Evolutionary conservation across 2,113 vertebrate species (phyloP).

Genomic region (Poecilia latipinna): DNA sequence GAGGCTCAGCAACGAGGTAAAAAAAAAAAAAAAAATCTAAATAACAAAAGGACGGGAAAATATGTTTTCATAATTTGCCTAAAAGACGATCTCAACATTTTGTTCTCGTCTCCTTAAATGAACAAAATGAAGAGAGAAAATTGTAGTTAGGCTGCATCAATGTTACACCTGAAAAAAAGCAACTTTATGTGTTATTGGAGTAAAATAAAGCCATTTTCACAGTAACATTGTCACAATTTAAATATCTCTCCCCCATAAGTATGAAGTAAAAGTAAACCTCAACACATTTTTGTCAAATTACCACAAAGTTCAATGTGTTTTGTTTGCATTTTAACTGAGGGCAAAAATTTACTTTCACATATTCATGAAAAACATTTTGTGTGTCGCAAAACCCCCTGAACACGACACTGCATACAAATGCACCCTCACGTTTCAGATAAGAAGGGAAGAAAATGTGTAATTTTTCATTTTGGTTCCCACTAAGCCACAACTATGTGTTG

Average conservation of each 20-base stretch:
- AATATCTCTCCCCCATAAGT: no score
- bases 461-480: not conserved
- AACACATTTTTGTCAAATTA: not conserved
- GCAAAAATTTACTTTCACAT: not conserved
- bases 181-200: not conserved
- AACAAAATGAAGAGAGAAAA: not conserved
- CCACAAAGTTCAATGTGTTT: not conserved
- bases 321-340: not conserved
- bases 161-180: not conserved
- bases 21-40: constrained; percentile 6
- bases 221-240: no score
- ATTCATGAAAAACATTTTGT: not conserved
- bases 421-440: not conserved
- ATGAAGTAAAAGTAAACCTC: no score
- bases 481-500: not conserved
- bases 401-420: not conserved
- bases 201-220: not conserved
- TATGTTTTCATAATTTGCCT: not conserved
- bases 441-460: not conserved
- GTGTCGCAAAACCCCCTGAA: not conserved
- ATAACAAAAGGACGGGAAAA: not conserved
- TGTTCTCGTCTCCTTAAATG: not conserved
- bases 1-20: constrained; percentile 11
- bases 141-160: not conserved
- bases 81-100: not conserved